phyloP scores from a whole-genome alignment of 2,113 vertebrate species.

The Sigmodon hispidus region DNA sequence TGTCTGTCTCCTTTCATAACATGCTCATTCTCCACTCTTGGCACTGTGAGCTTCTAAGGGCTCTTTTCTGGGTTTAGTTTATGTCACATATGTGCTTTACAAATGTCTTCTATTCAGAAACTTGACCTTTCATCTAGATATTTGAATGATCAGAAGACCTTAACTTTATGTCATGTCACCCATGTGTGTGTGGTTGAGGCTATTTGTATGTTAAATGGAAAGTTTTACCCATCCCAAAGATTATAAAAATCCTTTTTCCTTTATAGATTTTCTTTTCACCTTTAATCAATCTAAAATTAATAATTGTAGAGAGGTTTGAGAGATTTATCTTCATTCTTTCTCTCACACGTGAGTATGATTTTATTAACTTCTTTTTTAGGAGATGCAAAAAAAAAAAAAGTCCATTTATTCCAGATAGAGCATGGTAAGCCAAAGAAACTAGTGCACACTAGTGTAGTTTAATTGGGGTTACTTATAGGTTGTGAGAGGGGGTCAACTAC shows the following conservation, averaged over 20 bases:
- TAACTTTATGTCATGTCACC: not conserved
- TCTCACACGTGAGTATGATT: not conserved
- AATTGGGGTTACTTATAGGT: not conserved
- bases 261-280: slow-evolving; percentile 16
- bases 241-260: not conserved
- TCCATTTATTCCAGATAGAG: not conserved
- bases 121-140: not conserved
- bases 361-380: not conserved
- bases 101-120: not conserved
- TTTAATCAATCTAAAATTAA: not conserved
- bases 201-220: not conserved
- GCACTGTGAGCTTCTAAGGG: not conserved
- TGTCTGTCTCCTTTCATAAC: not conserved
- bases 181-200: not conserved
- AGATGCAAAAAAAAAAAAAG: not conserved
- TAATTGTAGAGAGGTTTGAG: not conserved
- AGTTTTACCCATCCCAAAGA: not conserved
- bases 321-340: not conserved
- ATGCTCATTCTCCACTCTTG: not conserved
- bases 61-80: not conserved
- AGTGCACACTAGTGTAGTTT: not conserved
- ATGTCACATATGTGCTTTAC: not conserved
- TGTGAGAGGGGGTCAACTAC: not conserved
- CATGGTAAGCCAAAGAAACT: not conserved
- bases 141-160: not conserved